Evolutionary conservation across 2,797 vertebrate genomes (phyloP).

Genomic region (Schizopygopsis pylzovi): DNA sequence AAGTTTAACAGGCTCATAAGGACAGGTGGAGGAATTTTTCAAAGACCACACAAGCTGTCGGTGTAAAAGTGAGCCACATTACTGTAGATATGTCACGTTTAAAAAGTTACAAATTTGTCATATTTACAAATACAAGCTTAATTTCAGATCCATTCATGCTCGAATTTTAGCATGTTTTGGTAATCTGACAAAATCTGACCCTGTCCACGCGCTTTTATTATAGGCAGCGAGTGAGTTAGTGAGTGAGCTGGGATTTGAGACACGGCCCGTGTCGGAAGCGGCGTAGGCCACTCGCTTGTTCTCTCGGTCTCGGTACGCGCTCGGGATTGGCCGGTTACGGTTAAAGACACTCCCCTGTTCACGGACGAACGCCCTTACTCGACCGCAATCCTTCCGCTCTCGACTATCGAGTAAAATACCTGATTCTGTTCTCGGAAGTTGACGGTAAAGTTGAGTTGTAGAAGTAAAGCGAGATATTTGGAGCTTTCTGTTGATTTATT

Average conservation of each 20-base stretch:
- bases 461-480: neutral
- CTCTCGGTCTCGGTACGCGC: neutral
- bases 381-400: conserved; percentile 14
- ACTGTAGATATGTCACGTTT: neutral
- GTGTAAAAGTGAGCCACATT: neutral
- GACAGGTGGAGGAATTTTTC: neutral
- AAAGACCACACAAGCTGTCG: neutral
- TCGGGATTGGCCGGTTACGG: conserved; percentile 15
- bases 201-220: neutral
- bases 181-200: accelerated
- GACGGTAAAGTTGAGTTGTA: conserved; percentile 11
- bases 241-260: neutral
- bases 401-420: neutral
- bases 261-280: neutral
- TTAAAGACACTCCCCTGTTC: conserved; percentile 68
- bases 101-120: neutral
- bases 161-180: neutral
- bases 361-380: conserved; percentile 32
- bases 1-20: neutral
- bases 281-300: neutral
- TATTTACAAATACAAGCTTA: neutral
- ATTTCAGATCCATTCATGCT: neutral
- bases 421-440: conserved; percentile 25
- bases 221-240: neutral
- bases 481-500: neutral